These are phyloP conservation scores for Chromis chromis DNA, from an alignment of 2,797 vertebrate species.

Conservation along the genomic window DNA sequence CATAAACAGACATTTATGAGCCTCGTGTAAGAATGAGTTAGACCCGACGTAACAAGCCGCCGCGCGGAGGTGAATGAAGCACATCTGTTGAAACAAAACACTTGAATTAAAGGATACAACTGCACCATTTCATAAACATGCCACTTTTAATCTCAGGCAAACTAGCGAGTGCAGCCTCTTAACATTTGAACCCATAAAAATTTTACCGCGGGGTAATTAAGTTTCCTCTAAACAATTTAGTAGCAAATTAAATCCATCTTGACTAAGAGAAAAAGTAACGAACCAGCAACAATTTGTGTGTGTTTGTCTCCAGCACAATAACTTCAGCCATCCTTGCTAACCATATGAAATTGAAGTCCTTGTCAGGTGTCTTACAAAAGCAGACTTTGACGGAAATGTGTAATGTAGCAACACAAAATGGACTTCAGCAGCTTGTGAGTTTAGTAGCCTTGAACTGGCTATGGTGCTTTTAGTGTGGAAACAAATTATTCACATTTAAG, in stretches of 20 bases:
- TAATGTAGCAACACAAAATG: background rate
- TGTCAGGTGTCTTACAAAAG: too few species aligned
- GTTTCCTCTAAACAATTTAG: constrained; percentile 12
- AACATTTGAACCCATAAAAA: constrained; percentile 11
- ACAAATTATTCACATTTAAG: background rate
- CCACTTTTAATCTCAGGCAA: constrained; percentile 20
- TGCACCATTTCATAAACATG: constrained; percentile 36
- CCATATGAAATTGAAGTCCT: too few species aligned
- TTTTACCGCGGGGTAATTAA: constrained; percentile 35
- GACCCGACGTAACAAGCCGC: constrained; percentile 17
- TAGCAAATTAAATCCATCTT: constrained; percentile 11
- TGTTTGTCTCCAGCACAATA: background rate
- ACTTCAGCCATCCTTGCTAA: background rate
- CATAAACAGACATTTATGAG: constrained; percentile 49
- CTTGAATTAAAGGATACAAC: constrained; percentile 32
- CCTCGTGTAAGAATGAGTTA: constrained; percentile 23
- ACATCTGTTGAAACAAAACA: constrained; percentile 45
- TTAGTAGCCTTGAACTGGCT: background rate
- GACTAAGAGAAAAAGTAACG: background rate
- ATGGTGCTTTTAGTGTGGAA: background rate
- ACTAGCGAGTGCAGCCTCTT: constrained; percentile 19
- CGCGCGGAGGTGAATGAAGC: constrained; percentile 32
- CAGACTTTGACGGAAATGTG: background rate
- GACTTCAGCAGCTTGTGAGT: too few species aligned
- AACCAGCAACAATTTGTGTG: background rate